These are phyloP conservation scores for Melanotaenia parkinsoni DNA, from an alignment of 2,797 vertebrate species.

Conservation along the genomic window DNA sequence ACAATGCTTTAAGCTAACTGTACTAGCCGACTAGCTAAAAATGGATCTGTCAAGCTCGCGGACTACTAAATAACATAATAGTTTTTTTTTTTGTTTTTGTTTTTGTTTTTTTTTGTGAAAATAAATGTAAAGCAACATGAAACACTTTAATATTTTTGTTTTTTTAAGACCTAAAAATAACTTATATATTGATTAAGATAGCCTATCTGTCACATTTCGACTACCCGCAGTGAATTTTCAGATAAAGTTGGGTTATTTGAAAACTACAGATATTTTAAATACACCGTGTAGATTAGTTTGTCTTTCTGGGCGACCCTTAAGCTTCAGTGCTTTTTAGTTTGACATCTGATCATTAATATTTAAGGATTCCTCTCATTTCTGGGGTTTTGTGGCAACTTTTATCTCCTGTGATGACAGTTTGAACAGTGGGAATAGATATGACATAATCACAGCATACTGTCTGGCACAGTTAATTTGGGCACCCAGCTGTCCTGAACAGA, in stretches of 20 bases:
- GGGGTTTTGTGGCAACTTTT: background rate
- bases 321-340: background rate
- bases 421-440: slow-evolving; percentile 65
- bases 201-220: background rate
- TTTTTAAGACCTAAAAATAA: background rate
- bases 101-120: background rate
- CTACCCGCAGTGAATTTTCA: background rate
- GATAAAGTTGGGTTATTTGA: background rate
- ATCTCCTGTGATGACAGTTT: slow-evolving; percentile 20
- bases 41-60: slow-evolving; percentile 15
- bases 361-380: background rate
- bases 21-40: background rate
- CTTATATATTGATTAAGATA: background rate
- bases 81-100: no score
- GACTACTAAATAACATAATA: background rate
- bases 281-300: background rate
- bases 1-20: slow-evolving; percentile 64
- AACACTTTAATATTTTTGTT: background rate
- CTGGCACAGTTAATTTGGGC: slow-evolving; percentile 73
- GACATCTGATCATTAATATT: background rate
- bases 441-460: slow-evolving; percentile 53
- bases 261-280: background rate
- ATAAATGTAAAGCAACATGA: background rate
- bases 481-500: slow-evolving; percentile 68
- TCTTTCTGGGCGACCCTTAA: background rate